Evolutionary conservation across 2,797 vertebrate genomes (phyloP).

Genomic region (Steatocranus sp.): DNA sequence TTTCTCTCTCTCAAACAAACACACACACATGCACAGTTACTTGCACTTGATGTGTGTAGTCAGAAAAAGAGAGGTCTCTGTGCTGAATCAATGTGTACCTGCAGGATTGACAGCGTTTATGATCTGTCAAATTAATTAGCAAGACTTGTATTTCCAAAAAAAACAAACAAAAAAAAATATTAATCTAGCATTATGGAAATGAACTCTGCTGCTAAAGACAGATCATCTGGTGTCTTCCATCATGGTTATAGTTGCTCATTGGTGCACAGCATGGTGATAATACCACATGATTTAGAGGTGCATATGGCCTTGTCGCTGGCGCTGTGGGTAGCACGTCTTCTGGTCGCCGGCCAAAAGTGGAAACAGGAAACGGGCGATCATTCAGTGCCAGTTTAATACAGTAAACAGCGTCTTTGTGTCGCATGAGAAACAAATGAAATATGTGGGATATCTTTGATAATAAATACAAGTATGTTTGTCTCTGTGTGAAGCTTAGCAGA

Average conservation of each 20-base stretch:
- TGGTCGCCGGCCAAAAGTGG: conserved; percentile 29
- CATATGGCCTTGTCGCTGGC: conserved; percentile 53
- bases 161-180: conserved; percentile 3
- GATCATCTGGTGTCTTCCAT: conserved; percentile 64
- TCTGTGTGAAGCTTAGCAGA: background rate
- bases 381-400: background rate
- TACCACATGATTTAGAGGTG: conserved; percentile 61
- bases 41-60: background rate
- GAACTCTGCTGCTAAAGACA: conserved; percentile 25
- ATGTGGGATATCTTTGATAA: background rate
- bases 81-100: background rate
- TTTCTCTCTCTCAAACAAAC: background rate
- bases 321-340: conserved; percentile 13
- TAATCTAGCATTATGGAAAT: conserved; percentile 44
- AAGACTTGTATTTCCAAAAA: background rate
- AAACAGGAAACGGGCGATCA: conserved; percentile 33
- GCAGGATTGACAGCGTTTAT: rapidly evolving
- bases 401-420: background rate
- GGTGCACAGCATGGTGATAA: conserved; percentile 51
- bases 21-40: background rate
- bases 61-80: background rate
- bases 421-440: background rate
- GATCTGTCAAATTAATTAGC: background rate
- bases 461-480: background rate
- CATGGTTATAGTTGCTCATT: conserved; percentile 53